Evolutionary conservation across 2,113 vertebrate species (phyloP).

Genomic region (Ptilonorhynchus violaceus): DNA sequence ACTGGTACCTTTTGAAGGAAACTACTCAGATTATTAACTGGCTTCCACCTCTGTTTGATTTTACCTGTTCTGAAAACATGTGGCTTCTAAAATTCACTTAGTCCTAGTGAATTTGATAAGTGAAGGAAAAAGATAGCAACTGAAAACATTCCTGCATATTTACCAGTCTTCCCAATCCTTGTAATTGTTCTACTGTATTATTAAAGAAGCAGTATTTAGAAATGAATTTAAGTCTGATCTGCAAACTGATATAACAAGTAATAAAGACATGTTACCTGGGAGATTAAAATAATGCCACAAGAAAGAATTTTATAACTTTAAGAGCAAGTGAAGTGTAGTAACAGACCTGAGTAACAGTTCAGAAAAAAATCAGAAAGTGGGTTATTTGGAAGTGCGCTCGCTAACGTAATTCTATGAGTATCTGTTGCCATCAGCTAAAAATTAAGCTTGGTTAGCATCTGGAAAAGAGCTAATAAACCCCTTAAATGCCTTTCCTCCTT

Average conservation of each 20-base stretch:
- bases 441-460: background rate
- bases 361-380: background rate
- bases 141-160: background rate
- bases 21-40: background rate
- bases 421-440: background rate
- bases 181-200: background rate
- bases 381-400: background rate
- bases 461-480: background rate
- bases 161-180: background rate
- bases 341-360: background rate
- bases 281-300: background rate
- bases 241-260: background rate
- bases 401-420: background rate
- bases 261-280: background rate
- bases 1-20: background rate
- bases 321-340: background rate
- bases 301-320: background rate
- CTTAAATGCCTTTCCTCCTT: conserved; percentile 21
- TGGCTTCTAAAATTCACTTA: conserved; percentile 7
- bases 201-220: background rate
- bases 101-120: background rate
- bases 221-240: background rate
- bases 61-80: conserved; percentile 17
- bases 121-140: background rate
- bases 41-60: conserved; percentile 6